Evolutionary conservation across 2,113 vertebrate genomes (phyloP).

Genomic region (Haplochromis vanheusdeni): DNA sequence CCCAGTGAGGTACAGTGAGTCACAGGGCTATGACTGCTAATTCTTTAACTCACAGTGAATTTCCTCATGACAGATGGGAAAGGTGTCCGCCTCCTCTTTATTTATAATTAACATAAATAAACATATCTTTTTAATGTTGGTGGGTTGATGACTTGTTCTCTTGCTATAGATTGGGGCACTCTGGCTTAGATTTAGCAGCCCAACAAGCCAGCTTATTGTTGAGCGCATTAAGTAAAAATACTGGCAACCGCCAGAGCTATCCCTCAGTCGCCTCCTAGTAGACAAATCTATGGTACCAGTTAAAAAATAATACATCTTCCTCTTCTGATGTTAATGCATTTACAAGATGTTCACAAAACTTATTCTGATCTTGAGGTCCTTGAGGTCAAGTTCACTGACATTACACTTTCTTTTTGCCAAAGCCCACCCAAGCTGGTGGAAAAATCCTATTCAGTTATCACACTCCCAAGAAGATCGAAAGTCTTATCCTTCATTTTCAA

Average conservation of each 20-base stretch:
- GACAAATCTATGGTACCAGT: not conserved
- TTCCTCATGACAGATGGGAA: not conserved
- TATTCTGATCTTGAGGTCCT: not conserved
- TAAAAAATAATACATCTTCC: accelerated
- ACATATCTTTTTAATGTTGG: not conserved
- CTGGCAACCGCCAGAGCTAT: not conserved
- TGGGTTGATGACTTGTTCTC: not conserved
- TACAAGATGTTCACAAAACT: not conserved
- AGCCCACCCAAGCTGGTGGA: not conserved
- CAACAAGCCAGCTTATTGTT: not conserved
- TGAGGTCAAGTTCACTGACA: not conserved
- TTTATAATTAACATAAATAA: not conserved
- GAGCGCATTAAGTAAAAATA: not conserved
- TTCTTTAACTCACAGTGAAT: not conserved
- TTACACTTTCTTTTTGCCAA: not conserved
- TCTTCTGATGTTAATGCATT: not conserved
- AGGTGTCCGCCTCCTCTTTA: not conserved
- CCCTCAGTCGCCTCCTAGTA: not conserved
- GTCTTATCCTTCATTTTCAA: not conserved
- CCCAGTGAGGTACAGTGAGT: not conserved
- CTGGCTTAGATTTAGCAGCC: not conserved
- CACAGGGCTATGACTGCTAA: not conserved
- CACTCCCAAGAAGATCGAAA: not conserved
- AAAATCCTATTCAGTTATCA: not conserved
- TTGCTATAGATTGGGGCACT: not conserved